A percentile compares a stretch with the other conserved stretches of the same genome.
Evolutionary conservation across 53 echinoderm and acorn worm genomes (phyloP).

Genomic region (Mesocentrotus franciscanus): DNA sequence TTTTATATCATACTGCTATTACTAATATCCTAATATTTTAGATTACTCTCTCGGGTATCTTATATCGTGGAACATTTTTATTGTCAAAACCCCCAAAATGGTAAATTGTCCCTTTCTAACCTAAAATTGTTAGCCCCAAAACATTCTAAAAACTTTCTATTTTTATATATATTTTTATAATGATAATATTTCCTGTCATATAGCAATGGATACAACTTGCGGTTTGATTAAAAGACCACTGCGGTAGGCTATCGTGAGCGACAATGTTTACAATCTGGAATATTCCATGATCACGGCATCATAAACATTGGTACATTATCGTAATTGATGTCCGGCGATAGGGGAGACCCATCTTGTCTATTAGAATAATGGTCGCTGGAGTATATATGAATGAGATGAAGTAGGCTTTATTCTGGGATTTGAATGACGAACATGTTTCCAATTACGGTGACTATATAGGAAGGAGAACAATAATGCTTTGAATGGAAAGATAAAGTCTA

Average conservation of each 20-base stretch:
- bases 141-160: no score
- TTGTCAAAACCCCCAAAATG: no score
- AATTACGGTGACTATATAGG: not conserved
- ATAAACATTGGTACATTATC: not conserved
- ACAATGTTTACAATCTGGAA: not conserved
- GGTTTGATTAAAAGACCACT: not conserved
- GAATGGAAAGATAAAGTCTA: no score
- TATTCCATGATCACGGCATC: not conserved
- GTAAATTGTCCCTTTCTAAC: no score
- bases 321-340: not conserved
- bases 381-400: not conserved
- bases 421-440: not conserved
- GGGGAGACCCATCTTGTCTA: not conserved
- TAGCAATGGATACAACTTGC: not conserved
- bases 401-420: not conserved
- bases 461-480: no score
- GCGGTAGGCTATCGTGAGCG: not conserved
- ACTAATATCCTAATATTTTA: no score
- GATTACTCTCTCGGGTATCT: no score
- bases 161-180: not conserved
- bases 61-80: no score
- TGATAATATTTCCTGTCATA: not conserved
- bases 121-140: no score
- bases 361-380: not conserved
- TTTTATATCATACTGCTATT: no score